These are phyloP conservation scores for Drosophila stalkeri DNA, from an alignment of 2,888 invertebrate species.

Conservation along the genomic window DNA sequence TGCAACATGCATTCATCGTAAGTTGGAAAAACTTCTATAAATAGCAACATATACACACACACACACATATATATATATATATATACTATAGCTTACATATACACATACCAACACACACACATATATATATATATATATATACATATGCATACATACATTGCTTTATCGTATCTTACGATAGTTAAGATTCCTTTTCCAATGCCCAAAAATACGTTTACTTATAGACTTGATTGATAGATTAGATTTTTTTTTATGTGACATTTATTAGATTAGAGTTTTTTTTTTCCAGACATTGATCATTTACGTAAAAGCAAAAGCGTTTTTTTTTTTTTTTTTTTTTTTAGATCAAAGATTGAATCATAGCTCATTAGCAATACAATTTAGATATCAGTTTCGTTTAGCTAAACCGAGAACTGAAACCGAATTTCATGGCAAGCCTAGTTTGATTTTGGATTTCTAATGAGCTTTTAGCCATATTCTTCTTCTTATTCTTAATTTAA, in stretches of 20 bases:
- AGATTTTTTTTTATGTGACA: not conserved
- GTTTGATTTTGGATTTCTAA: not conserved
- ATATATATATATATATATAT: not conserved
- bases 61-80: not conserved
- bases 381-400: not conserved
- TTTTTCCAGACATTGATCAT: not conserved
- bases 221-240: not conserved
- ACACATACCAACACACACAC: not conserved
- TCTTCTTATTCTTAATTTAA: not conserved
- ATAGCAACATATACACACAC: not conserved
- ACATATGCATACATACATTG: not conserved
- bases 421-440: not conserved
- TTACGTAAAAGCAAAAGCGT: not conserved
- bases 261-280: not conserved
- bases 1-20: slow-evolving; percentile 68
- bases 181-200: not conserved
- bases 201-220: not conserved
- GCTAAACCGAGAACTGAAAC: not conserved
- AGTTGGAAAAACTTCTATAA: slow-evolving; percentile 35
- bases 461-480: not conserved
- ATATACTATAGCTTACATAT: not conserved
- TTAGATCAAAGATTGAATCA: not conserved
- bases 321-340: no score
- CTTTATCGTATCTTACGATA: not conserved
- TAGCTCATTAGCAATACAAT: not conserved